phyloP scores from a whole-genome alignment of 2,113 vertebrate genomes.

The Brachionichthys hirsutus region DNA sequence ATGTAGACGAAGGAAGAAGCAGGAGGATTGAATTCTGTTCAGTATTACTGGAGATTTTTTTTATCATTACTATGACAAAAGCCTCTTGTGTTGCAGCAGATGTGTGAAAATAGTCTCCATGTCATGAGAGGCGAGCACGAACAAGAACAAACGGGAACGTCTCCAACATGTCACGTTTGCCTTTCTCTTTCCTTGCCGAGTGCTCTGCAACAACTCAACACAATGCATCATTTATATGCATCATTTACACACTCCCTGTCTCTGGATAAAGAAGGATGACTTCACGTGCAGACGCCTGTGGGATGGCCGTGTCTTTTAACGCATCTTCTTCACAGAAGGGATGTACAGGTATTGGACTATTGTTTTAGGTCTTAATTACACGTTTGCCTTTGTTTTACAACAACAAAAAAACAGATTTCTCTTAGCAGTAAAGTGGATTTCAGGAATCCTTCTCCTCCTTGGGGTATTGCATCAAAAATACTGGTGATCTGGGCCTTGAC shows the following conservation, averaged over 20 bases:
- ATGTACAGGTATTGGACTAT: background rate
- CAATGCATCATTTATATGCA: constrained; percentile 62
- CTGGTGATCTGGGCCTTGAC: background rate
- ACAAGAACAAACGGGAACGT: constrained; percentile 56
- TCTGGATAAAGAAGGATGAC: constrained; percentile 38
- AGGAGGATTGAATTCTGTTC: constrained; percentile 15
- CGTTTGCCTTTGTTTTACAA: background rate
- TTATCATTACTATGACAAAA: constrained; percentile 47
- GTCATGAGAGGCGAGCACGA: constrained; percentile 38
- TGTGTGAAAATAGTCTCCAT: constrained; percentile 54
- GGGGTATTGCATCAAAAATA: constrained; percentile 3
- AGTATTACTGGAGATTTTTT: constrained; percentile 30
- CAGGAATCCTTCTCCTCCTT: background rate
- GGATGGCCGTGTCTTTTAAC: constrained; percentile 21
- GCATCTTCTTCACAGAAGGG: constrained; percentile 9
- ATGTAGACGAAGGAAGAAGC: constrained; percentile 5
- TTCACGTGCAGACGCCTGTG: constrained; percentile 32
- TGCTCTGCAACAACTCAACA: constrained; percentile 55
- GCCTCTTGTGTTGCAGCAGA: constrained; percentile 39
- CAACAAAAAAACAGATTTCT: too few relatives aligned
- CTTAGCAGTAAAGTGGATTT: background rate
- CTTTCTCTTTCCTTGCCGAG: constrained; percentile 40
- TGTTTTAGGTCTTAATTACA: background rate
- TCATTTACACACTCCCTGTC: background rate
- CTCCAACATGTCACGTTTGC: constrained; percentile 54